phyloP scores from a whole-genome alignment of 64 coral and sea anemone species.

The Montipora cactus region DNA sequence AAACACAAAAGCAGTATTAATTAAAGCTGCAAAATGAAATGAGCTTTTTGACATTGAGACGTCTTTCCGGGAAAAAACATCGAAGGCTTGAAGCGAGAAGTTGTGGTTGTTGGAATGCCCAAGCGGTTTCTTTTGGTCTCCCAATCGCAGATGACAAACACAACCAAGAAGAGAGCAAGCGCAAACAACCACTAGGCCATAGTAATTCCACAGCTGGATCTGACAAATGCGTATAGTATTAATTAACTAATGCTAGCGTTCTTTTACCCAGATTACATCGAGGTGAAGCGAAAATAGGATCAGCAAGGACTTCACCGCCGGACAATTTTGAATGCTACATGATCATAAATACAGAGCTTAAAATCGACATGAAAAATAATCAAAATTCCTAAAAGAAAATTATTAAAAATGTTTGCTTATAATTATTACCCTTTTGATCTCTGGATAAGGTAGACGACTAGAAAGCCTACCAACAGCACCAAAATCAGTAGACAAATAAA shows the following conservation, averaged over 20 bases:
- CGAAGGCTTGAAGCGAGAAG: background rate
- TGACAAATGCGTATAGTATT: background rate
- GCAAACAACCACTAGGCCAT: background rate
- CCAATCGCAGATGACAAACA: background rate
- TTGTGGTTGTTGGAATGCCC: constrained; percentile 22
- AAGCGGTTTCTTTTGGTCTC: background rate
- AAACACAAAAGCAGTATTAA: background rate
- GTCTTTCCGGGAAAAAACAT: background rate
- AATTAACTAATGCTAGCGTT: too few relatives aligned
- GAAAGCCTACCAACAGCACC: constrained; percentile 64
- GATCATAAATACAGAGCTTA: background rate
- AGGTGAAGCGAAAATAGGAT: background rate
- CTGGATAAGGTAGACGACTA: constrained; percentile 64
- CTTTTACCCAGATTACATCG: too few relatives aligned
- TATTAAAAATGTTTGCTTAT: background rate
- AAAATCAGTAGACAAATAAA: constrained; percentile 57
- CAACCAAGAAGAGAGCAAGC: background rate
- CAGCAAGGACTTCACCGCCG: background rate
- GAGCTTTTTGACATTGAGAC: constrained; percentile 5
- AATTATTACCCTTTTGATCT: constrained; percentile 38
- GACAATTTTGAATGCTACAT: background rate
- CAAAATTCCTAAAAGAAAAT: background rate
- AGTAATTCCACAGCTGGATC: background rate
- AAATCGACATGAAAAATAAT: background rate
- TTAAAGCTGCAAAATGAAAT: constrained; percentile 20